Conservation (phyloP, 2,888 invertebrate species). For the Electrophaes corylata region DNA sequence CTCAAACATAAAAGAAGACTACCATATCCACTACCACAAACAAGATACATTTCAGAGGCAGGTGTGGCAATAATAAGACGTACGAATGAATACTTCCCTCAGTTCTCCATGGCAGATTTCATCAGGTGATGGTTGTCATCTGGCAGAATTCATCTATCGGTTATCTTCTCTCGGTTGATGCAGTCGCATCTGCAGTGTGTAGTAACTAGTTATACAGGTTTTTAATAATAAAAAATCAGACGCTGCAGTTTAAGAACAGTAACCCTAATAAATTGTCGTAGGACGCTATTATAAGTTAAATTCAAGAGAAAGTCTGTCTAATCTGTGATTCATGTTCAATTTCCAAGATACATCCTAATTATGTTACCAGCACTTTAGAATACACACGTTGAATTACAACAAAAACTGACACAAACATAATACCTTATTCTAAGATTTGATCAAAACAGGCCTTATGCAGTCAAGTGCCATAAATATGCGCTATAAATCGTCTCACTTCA, state of each 20-base stretch:
- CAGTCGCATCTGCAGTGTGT: too few relatives aligned
- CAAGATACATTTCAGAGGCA: background rate
- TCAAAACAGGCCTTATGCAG: constrained; percentile 47
- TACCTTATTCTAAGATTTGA: constrained; percentile 27
- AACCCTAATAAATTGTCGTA: constrained; percentile 5
- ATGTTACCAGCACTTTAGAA: constrained; percentile 12
- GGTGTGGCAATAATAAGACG: too few relatives aligned
- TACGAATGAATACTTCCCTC: too few relatives aligned
- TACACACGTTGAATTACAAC: constrained; percentile 8
- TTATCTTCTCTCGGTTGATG: background rate
- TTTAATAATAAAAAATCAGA: background rate
- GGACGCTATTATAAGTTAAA: constrained; percentile 14
- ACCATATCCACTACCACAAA: background rate
- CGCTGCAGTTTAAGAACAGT: background rate
- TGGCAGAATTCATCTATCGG: too few relatives aligned
- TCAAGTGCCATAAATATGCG: constrained; percentile 47
- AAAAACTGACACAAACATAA: constrained; percentile 13
- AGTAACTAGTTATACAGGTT: too few relatives aligned
- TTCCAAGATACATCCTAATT: constrained; percentile 19
- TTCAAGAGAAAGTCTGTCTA: constrained; percentile 16
- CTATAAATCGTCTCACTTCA: constrained; percentile 48
- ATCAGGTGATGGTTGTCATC: background rate
- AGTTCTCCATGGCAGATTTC: background rate
- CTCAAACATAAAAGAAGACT: background rate
- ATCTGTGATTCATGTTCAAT: constrained; percentile 19